phyloP scores from a whole-genome alignment of 2,888 invertebrate species.

The Erebia epiphron region DNA sequence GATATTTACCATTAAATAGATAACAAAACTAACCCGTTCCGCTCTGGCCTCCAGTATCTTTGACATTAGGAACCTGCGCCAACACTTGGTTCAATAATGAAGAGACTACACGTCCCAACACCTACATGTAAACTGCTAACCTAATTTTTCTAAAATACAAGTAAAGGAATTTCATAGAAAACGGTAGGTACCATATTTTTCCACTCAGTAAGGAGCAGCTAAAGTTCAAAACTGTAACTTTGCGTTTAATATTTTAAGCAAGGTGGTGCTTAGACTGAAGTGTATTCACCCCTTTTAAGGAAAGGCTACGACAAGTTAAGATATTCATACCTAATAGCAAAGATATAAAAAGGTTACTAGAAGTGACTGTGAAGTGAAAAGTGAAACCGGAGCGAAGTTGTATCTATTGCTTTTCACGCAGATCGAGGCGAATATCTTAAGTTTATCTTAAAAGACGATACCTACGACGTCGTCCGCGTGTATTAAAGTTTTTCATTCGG shows the following conservation, averaged over 20 bases:
- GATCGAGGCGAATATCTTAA: no score
- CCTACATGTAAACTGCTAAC: no score
- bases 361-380: constrained; percentile 4
- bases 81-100: no score
- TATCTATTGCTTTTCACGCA: no score
- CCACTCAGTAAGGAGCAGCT: constrained; percentile 33
- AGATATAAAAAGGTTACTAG: constrained; percentile 19
- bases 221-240: constrained; percentile 56
- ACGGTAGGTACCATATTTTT: neutral
- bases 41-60: no score
- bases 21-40: no score
- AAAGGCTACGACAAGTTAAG: constrained; percentile 68
- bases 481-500: no score
- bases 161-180: neutral
- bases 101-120: no score
- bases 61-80: no score
- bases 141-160: no score
- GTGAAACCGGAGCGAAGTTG: no score
- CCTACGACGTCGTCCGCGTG: neutral
- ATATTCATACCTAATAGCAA: constrained; percentile 40
- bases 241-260: constrained; percentile 63
- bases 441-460: neutral
- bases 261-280: constrained; percentile 63
- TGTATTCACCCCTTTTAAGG: constrained; percentile 81
- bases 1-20: no score